Base-by-base conservation (phyloP, 2,797 vertebrate species). In the Acropternis orthonyx region DNA sequence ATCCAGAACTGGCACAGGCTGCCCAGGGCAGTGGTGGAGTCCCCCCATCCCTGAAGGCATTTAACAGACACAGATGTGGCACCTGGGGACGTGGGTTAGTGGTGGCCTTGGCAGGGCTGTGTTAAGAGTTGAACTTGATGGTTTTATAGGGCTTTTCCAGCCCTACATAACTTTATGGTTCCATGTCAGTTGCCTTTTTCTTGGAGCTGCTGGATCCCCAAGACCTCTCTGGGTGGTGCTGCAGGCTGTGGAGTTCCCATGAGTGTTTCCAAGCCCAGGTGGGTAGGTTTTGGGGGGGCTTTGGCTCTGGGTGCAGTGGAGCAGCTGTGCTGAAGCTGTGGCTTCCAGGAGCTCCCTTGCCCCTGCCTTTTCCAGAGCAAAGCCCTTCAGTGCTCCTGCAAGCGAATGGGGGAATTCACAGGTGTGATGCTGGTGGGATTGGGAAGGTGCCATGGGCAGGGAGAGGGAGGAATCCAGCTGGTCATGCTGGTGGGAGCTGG, bases 111-210 rank as follows among this genome's bases (percentile, higher is more conserved):
- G 68, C 51, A 18, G 5, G 7, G 39, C 49, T 23, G n/a, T 20
- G 14, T 6, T 8, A 23, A 44, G 61, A 62, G 9, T 22, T 12
- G 39, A 8, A 4, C n/a, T 28, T 1, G 14, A 2, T 34, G 43
- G 3, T 15, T 37, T 16, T n/a, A 2, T 9, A 2, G 67, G 24
- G 11, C 9, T 81, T 30, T 34, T 9, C 13, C 76, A 26, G 28
- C n/a, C n/a, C 61, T 5, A 7, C 9, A 3, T 2, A 7, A 7
- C 24, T n/a, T 4, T 5, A 0, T 5, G 30, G 4, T 30, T 61
- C 46, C 4, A 10, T 19, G 12, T 5, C 22, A 24, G 30, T 36
- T 41, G 49, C 24, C 9, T 75, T 71, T 49, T 26, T 7, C 30
- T 28, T 6, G 0, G 14, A 71, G 81, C 81, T 59, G 54, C 39